phyloP scores from a whole-genome alignment of 37 sponge, comb jelly and placozoan species.

The Aplysina aerophoba region DNA sequence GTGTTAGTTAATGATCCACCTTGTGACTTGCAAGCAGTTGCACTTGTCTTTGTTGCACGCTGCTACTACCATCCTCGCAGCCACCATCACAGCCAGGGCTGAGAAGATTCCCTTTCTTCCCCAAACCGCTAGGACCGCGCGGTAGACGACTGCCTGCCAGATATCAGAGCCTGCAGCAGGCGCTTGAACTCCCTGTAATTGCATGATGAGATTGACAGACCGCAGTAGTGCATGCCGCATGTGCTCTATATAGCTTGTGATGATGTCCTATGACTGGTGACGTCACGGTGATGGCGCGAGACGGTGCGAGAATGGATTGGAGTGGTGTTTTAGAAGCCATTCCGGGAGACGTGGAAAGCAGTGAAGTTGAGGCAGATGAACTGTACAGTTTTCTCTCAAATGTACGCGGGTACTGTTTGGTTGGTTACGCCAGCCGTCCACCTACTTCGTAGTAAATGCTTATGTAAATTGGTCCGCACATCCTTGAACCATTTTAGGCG shows the following conservation, averaged over 20 bases:
- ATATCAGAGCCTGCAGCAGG: constrained; percentile 6
- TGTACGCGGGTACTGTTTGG: no score
- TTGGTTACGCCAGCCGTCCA: no score
- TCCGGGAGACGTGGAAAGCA: neutral
- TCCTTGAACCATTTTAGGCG: no score
- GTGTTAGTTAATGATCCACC: no score
- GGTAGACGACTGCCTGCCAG: constrained; percentile 10
- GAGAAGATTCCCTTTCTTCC: neutral
- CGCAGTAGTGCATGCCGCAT: neutral
- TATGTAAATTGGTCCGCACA: no score
- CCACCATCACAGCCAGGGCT: neutral
- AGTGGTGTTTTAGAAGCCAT: neutral
- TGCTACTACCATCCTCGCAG: neutral
- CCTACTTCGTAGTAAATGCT: no score
- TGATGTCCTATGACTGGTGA: no score
- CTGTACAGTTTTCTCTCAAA: neutral
- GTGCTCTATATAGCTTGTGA: no score
- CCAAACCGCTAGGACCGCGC: neutral
- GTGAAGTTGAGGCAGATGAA: constrained; percentile 11
- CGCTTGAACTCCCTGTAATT: no score
- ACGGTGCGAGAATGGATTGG: neutral
- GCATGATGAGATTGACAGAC: no score
- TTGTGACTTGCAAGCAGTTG: no score
- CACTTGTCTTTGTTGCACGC: neutral
- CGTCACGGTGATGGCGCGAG: no score